Conservation (phyloP, 2,888 invertebrate species). For the Brachypterus glaber region DNA sequence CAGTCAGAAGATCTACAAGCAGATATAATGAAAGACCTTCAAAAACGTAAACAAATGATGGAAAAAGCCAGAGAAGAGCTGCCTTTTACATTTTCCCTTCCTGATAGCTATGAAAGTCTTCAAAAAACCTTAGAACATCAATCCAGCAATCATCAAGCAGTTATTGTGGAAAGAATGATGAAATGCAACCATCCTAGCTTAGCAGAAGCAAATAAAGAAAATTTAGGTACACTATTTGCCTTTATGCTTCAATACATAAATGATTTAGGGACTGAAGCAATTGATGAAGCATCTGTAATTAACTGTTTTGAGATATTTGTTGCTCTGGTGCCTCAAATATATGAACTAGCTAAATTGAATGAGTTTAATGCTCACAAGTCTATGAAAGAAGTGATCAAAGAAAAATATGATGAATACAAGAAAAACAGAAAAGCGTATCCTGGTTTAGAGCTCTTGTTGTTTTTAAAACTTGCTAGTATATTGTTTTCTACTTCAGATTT, state of each 20-base stretch:
- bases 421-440: conserved; percentile 53
- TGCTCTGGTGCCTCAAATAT: conserved; percentile 46
- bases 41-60: conserved; percentile 42
- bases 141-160: conserved; percentile 54
- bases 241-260: conserved; percentile 70
- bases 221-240: conserved; percentile 62
- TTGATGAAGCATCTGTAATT: conserved; percentile 36
- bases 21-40: conserved; percentile 29
- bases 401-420: conserved; percentile 58
- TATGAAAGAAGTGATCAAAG: conserved; percentile 59
- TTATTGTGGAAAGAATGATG: conserved; percentile 70
- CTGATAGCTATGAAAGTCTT: conserved; percentile 54
- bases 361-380: conserved; percentile 57
- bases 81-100: conserved; percentile 50
- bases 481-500: conserved; percentile 88
- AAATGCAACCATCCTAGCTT: conserved; percentile 82
- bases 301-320: conserved; percentile 52
- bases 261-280: conserved; percentile 47
- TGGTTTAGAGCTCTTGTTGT: conserved; percentile 59
- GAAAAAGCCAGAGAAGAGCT: conserved; percentile 50
- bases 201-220: conserved; percentile 66
- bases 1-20: conserved; percentile 12
- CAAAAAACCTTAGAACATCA: conserved; percentile 52
- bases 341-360: conserved; percentile 63
- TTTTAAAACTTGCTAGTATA: conserved; percentile 71